phyloP scores from a whole-genome alignment of 2,888 invertebrate species.

The Diachrysia chrysitis region DNA sequence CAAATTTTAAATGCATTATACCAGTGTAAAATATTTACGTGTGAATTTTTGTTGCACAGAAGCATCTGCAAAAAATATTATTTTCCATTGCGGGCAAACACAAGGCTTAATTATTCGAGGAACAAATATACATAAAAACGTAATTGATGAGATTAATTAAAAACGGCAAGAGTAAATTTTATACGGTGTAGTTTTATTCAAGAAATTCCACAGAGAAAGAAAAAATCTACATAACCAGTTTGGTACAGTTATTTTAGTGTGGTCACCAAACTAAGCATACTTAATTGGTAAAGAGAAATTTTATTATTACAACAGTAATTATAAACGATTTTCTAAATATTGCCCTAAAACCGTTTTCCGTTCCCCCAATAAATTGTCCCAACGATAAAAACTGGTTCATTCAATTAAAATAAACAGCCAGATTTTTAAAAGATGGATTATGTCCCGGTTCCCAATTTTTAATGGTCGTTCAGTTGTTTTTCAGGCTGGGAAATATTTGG shows the following conservation, averaged over 20 bases:
- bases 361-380: conserved; percentile 19
- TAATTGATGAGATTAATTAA: too few relatives aligned
- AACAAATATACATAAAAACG: not conserved
- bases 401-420: conserved; percentile 46
- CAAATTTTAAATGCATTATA: too few relatives aligned
- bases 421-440: conserved; percentile 10
- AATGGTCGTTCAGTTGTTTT: conserved; percentile 13
- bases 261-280: too few relatives aligned
- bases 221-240: too few relatives aligned
- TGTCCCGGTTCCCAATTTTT: conserved; percentile 9
- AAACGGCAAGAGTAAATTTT: too few relatives aligned
- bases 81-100: not conserved
- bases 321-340: not conserved
- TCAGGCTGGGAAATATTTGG: conserved; percentile 11
- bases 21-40: too few relatives aligned
- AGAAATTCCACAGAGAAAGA: too few relatives aligned
- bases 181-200: too few relatives aligned
- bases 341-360: conserved; percentile 9
- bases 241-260: too few relatives aligned
- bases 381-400: conserved; percentile 36
- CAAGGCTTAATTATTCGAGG: not conserved
- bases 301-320: not conserved
- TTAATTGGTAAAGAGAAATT: too few relatives aligned
- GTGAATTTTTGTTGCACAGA: too few relatives aligned
- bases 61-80: not conserved